Base-by-base conservation (phyloP, 2,888 invertebrate species). In the Alviniconcha strummeri region DNA sequence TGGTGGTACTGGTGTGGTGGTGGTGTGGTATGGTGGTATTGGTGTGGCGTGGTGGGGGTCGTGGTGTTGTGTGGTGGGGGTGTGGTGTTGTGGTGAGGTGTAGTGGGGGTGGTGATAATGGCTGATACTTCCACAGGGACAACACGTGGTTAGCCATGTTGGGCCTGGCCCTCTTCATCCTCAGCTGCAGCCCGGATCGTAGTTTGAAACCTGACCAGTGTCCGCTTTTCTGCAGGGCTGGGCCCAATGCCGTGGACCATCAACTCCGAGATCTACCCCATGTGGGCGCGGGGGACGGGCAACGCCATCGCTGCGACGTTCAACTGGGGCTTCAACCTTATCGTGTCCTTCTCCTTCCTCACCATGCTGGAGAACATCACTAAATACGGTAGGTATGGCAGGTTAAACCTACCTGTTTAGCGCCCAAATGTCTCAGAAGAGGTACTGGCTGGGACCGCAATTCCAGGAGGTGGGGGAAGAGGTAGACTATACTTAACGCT, bases 161-260 rank as follows among this genome's bases (percentile, higher is more conserved):
- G 4, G 94, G 94, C 4, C 89, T 95, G 67, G 92, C 91, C 4
- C 87, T 94, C 11, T 95, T 94, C 87, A 91, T 95, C n/a, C 89
- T 94, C 84, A 93, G 92, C 81, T 95, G 94, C 89, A 94, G 94
- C 64, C 94, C 94, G 86, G 92, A 93, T 93, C 36, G 69, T 6
- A 13, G 8, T 78, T 55, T 77, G 52, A 19, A 9, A 52, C 13
- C 36, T 77, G 11, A 36, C 85, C 89, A 15, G 64, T 64, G 9
- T 64, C 64, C 9, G 9, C 69, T 13, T 36, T 36, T 36, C 36
- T 36, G 17, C 85, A 94, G 95, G 95, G 69, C 94, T 95, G 91
- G 95, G 95, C 8, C 94, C 95, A 4, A 95, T 95, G 94, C 95
- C 95, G 2, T 95, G 95, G 95, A 95, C 95, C 7, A 93, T 95